Evolutionary conservation across 2,888 invertebrate genomes (phyloP).

Genomic region (Melanophora roralis): DNA sequence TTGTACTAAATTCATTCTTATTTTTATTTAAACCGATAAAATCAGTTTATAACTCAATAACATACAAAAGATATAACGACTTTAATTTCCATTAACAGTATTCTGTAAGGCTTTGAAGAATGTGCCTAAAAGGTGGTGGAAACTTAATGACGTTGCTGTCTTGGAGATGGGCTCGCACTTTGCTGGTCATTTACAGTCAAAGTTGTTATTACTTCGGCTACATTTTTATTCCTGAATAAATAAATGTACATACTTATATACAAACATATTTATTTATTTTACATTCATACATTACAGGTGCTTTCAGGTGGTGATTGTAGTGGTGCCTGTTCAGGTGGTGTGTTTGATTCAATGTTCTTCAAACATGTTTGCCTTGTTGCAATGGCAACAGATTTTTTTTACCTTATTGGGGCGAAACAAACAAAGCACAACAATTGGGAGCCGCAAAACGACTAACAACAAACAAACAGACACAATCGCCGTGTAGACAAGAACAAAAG

Average conservation of each 20-base stretch:
- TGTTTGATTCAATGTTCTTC: conserved; percentile 60
- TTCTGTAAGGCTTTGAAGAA: conserved; percentile 23
- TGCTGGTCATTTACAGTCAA: conserved; percentile 50
- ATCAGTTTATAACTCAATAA: too few species aligned
- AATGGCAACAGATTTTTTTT: conserved; percentile 56
- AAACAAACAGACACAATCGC: conserved; percentile 36
- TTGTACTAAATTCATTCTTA: too few species aligned
- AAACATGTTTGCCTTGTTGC: conserved; percentile 64
- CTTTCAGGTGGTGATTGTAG: conserved; percentile 7
- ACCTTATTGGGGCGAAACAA: conserved; percentile 52
- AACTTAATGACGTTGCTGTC: conserved; percentile 14
- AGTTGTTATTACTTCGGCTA: conserved; percentile 36
- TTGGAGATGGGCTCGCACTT: conserved; percentile 17
- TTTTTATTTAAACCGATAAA: too few species aligned
- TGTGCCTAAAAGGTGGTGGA: conserved; percentile 33
- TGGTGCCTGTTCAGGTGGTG: too few species aligned
- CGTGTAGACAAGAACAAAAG: conserved; percentile 51
- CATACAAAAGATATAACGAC: too few species aligned
- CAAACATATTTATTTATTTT: too few species aligned
- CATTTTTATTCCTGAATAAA: conserved; percentile 29
- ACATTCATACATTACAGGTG: too few species aligned
- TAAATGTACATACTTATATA: conserved; percentile 34
- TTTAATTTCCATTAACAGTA: conserved; percentile 46
- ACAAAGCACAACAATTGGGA: conserved; percentile 51
- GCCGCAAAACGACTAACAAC: conserved; percentile 16